These are phyloP conservation scores for Drosophila yakuba DNA, from an alignment of 1,140 invertebrate species.

Conservation along the genomic window DNA sequence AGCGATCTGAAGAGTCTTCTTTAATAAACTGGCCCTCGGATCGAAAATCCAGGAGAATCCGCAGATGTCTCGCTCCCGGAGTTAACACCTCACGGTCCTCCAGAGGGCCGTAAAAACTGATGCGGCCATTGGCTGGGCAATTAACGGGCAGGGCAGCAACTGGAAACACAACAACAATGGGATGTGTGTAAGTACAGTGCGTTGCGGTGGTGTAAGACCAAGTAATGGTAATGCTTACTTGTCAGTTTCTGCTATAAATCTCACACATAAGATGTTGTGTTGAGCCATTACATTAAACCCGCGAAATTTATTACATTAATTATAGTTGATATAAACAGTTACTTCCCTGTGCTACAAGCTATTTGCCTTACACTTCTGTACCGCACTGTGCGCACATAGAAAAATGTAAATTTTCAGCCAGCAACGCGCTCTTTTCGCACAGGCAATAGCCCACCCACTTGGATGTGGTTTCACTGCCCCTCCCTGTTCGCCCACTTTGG, in stretches of 20 bases:
- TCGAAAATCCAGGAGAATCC: not conserved
- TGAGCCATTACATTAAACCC: too few species aligned
- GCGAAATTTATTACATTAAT: too few species aligned
- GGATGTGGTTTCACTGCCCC: slow-evolving; percentile 21
- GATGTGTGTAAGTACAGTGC: slow-evolving; percentile 33
- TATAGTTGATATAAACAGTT: too few species aligned
- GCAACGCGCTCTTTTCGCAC: slow-evolving; percentile 14
- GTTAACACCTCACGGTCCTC: slow-evolving; percentile 59
- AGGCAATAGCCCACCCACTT: slow-evolving; percentile 12
- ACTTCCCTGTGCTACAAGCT: too few species aligned
- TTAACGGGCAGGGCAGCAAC: slow-evolving; percentile 58
- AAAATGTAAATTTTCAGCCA: slow-evolving; percentile 35
- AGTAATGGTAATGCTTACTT: not conserved
- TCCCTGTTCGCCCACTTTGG: not conserved
- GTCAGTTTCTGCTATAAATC: too few species aligned
- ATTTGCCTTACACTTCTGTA: not conserved
- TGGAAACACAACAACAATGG: slow-evolving; percentile 16
- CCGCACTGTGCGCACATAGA: slow-evolving; percentile 26
- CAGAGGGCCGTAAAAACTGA: slow-evolving; percentile 58
- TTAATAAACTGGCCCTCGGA: slow-evolving; percentile 11
- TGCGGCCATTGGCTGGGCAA: slow-evolving; percentile 59
- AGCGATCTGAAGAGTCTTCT: slow-evolving; percentile 10
- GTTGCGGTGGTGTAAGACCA: not conserved
- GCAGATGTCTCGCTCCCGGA: not conserved
- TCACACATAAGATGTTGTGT: too few species aligned